Base-by-base conservation (phyloP, 1,140 invertebrate species). In the Metaphire vulgaris region DNA sequence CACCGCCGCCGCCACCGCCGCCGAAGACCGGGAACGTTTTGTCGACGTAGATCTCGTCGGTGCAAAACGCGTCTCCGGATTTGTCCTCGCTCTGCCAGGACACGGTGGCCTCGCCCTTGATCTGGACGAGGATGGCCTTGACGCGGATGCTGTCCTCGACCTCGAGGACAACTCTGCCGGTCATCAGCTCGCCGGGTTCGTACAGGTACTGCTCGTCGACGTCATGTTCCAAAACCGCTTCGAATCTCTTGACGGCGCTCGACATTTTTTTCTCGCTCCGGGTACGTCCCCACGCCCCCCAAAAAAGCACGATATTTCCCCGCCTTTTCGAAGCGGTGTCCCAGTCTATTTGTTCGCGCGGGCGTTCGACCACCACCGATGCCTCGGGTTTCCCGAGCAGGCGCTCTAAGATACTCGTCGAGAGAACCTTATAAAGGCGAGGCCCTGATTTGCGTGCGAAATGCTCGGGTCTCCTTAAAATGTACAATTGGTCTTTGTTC, bases 171-270 rank as follows among this genome's bases (percentile, higher is more conserved):
- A 86, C 79, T 21, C 79, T 66, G 16, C 85, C 85, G 12, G 80
- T 64, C 6, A 86, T 71, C 15, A 83, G 79, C 79, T 86, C 85
- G 1, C 85, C 84, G 14, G 85, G 85, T 76, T 82, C 82, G 69
- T 85, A 86, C 79, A 85, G 84, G 72, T 86, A 86, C 72, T 86
- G 84, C 76, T 85, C 84, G 74, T 86, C 85, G 14, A 86, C 85
- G 74, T 86, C 85, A 73, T 85, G 85, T 79, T 85, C 83, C 16
- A 86, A 78, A 21, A 76, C 69, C 15, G 85, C 82, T 1, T 76
- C 78, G n/a, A 85, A 76, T 32, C 80, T 72, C 28, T 74, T 69
- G 41, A 79, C 68, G 30, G 68, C 34, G 34, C 32, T 78, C 33
- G 69, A 33, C 69, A 70, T 78, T n/a, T n/a, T n/a, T n/a, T n/a